Conservation (phyloP, 2,888 invertebrate species). For the Eupithecia vulgata region DNA sequence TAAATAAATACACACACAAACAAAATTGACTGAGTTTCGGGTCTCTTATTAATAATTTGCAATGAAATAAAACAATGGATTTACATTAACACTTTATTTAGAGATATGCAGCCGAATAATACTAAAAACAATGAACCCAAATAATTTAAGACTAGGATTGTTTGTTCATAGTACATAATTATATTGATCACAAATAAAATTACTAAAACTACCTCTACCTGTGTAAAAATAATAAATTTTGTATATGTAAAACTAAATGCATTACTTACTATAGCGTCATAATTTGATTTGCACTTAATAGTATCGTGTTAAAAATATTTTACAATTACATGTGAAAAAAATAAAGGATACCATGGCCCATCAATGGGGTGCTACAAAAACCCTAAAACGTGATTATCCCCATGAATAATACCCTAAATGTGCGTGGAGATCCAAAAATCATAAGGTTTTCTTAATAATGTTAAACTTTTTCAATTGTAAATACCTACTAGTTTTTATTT, state of each 20-base stretch:
- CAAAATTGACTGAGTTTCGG: too few species aligned
- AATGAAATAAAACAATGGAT: neutral
- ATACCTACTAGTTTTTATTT: too few species aligned
- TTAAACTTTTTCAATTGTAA: too few species aligned
- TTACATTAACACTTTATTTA: conserved; percentile 15
- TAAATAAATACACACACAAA: too few species aligned
- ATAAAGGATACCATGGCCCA: neutral
- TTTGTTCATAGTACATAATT: conserved; percentile 6
- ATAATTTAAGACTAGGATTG: conserved; percentile 12
- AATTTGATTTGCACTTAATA: neutral
- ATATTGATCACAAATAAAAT: neutral
- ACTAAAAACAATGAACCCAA: conserved; percentile 5
- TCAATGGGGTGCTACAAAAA: neutral
- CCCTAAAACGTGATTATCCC: neutral
- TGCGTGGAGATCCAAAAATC: conserved; percentile 39
- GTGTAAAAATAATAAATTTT: neutral
- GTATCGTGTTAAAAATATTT: neutral
- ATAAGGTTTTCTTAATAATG: conserved; percentile 10
- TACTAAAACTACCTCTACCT: neutral
- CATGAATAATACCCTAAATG: too few species aligned
- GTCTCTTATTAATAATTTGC: too few species aligned
- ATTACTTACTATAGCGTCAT: neutral
- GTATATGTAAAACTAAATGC: neutral
- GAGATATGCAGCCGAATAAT: conserved; percentile 16
- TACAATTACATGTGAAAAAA: neutral